These are phyloP conservation scores for Oreochromis mossambicus DNA, from an alignment of 2,797 vertebrate species.

Conservation along the genomic window DNA sequence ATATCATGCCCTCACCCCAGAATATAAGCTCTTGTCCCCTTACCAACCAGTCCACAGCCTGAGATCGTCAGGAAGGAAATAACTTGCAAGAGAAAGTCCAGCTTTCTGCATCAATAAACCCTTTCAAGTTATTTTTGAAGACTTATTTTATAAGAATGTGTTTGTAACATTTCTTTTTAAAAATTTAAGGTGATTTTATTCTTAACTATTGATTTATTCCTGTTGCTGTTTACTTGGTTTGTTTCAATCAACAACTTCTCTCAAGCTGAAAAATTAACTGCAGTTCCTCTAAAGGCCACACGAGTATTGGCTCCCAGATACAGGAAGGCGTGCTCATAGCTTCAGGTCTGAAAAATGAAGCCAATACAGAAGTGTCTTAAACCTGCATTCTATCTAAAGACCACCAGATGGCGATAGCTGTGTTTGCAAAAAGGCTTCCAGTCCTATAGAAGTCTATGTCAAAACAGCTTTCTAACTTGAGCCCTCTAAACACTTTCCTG, in stretches of 20 bases:
- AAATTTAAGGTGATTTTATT: neutral
- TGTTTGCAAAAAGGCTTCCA: neutral
- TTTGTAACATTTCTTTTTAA: neutral
- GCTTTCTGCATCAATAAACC: neutral
- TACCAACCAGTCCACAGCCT: rapidly evolving
- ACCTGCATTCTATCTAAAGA: neutral
- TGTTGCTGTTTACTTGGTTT: neutral
- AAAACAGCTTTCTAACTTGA: neutral
- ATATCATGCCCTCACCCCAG: neutral
- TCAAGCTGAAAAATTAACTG: neutral
- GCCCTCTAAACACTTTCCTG: neutral
- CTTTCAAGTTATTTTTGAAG: neutral
- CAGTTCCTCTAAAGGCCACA: neutral
- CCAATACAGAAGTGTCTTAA: neutral
- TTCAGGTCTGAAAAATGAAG: neutral
- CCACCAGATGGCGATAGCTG: neutral
- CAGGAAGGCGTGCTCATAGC: rapidly evolving
- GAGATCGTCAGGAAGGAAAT: neutral
- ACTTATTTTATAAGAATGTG: rapidly evolving
- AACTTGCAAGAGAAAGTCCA: neutral
- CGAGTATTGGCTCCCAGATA: neutral
- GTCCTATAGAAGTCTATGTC: neutral
- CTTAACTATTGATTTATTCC: neutral
- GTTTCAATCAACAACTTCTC: neutral
- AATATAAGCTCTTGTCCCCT: neutral